phyloP scores from a whole-genome alignment of 2,113 vertebrate species.

The Phocoena phocoena region DNA sequence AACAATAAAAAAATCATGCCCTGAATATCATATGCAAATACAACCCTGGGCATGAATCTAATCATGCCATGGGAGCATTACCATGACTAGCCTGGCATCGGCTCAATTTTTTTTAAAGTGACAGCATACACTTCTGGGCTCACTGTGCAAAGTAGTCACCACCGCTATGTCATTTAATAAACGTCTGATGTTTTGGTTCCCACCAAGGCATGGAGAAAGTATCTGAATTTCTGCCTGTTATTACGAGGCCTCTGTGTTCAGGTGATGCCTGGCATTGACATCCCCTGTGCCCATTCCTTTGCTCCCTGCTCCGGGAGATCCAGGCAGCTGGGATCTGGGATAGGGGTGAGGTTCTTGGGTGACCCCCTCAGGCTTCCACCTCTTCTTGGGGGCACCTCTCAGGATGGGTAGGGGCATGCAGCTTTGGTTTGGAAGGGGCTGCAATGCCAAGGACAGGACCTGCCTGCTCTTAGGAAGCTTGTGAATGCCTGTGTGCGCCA shows the following conservation, averaged over 20 bases:
- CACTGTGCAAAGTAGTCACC: slow-evolving; percentile 83
- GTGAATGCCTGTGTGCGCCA: slow-evolving; percentile 59
- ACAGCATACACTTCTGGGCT: slow-evolving; percentile 89
- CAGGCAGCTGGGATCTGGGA: slow-evolving; percentile 22
- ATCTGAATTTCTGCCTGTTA: slow-evolving; percentile 81
- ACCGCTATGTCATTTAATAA: slow-evolving; percentile 85
- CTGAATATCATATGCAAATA: slow-evolving; percentile 99
- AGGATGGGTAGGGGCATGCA: neutral
- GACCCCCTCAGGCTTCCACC: neutral
- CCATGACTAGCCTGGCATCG: slow-evolving; percentile 92
- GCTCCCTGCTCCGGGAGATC: neutral
- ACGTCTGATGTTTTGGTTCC: slow-evolving; percentile 84
- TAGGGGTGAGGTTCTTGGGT: neutral
- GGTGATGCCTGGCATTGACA: slow-evolving; percentile 73
- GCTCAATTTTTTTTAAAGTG: slow-evolving; percentile 93
- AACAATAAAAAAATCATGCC: slow-evolving; percentile 99
- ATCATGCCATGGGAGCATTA: slow-evolving; percentile 95
- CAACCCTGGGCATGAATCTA: slow-evolving; percentile 97
- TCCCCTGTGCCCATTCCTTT: neutral
- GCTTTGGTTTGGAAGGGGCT: slow-evolving; percentile 26
- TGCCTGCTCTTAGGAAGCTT: slow-evolving; percentile 42
- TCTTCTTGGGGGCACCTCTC: neutral
- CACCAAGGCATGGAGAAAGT: slow-evolving; percentile 78
- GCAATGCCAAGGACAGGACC: neutral
- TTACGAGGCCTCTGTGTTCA: slow-evolving; percentile 74